Conservation (phyloP, 1,140 invertebrate genomes). For the Pseudomyrmex flavicornis region DNA sequence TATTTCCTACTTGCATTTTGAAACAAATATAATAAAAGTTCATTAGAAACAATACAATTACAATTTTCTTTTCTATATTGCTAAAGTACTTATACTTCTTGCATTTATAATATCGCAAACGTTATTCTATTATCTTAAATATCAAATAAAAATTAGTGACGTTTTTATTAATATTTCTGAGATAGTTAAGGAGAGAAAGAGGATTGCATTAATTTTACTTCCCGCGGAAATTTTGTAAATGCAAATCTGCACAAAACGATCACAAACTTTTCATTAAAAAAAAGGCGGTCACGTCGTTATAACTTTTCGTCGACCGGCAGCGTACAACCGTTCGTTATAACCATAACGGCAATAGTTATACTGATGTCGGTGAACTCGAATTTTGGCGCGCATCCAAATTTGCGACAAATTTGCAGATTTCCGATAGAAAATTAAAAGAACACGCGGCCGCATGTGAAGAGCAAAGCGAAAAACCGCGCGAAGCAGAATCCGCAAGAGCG, state of each 20-base stretch:
- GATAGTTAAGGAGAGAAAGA: neutral
- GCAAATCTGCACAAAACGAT: slow-evolving; percentile 4
- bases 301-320: slow-evolving; percentile 22
- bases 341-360: slow-evolving; percentile 6
- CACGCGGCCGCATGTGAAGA: slow-evolving; percentile 22
- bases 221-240: neutral
- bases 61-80: neutral
- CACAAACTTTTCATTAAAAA: slow-evolving; percentile 29
- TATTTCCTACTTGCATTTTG: too few relatives aligned
- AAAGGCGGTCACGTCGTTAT: slow-evolving; percentile 18
- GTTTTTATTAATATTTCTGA: slow-evolving; percentile 6
- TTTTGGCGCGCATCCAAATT: slow-evolving; percentile 30
- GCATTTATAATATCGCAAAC: neutral
- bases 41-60: neutral
- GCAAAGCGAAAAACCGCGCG: slow-evolving; percentile 16
- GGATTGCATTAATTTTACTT: slow-evolving; percentile 28
- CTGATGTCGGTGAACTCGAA: slow-evolving; percentile 2
- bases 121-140: slow-evolving; percentile 3
- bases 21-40: too few relatives aligned
- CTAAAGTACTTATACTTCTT: neutral
- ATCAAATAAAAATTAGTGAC: slow-evolving; percentile 16
- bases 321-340: slow-evolving; percentile 26
- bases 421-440: slow-evolving; percentile 38
- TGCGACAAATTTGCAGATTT: slow-evolving; percentile 19
- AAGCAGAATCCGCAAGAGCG: neutral